Conservation (phyloP, 2,797 vertebrate genomes). For the Leucoraja ocellata region DNA sequence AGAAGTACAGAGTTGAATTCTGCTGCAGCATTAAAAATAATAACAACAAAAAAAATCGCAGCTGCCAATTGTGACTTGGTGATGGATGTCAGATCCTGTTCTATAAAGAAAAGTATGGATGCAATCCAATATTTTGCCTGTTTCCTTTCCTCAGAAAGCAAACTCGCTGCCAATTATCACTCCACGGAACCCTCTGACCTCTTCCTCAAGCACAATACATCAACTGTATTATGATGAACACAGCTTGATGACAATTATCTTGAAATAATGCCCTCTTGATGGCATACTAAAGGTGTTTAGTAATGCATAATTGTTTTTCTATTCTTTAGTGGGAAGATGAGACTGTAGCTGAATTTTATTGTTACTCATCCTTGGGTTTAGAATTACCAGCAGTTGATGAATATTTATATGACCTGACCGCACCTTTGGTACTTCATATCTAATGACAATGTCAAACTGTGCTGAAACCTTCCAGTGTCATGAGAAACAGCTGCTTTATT, state of each 20-base stretch:
- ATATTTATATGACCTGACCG: background rate
- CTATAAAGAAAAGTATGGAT: too few species aligned
- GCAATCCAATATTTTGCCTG: too few species aligned
- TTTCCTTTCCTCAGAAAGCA: background rate
- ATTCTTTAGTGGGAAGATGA: background rate
- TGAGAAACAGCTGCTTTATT: background rate
- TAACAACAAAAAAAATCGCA: too few species aligned
- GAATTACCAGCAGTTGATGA: background rate
- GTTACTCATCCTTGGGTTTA: background rate
- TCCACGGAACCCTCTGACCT: background rate
- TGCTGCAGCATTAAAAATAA: too few species aligned
- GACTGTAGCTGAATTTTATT: background rate
- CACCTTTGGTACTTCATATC: background rate
- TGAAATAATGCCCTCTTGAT: background rate
- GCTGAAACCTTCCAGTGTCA: background rate
- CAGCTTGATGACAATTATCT: conserved; percentile 6
- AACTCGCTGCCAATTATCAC: background rate
- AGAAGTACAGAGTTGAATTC: too few species aligned
- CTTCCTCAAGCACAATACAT: background rate
- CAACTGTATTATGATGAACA: background rate
- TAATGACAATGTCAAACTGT: background rate
- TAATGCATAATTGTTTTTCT: background rate
- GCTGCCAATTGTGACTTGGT: too few species aligned
- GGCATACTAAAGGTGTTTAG: background rate
- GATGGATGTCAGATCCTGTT: too few species aligned